phyloP scores from a whole-genome alignment of 2,888 invertebrate species.

The Lithosia quadra region DNA sequence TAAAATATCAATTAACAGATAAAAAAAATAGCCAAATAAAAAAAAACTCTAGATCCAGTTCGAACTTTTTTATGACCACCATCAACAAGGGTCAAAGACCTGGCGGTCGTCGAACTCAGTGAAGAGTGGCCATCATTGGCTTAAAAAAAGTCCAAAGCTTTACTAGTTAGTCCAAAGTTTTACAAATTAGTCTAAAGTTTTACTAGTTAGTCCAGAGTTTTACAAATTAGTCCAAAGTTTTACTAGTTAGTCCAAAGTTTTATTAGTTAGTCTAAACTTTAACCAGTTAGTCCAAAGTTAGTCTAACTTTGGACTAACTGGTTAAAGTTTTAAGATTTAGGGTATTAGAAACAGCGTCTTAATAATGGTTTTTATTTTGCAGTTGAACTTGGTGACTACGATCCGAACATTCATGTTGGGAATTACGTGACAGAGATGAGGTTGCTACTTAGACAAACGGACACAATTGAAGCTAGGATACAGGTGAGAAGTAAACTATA shows the following conservation, averaged over 20 bases:
- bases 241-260: too few relatives aligned
- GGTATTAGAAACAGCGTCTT: background rate
- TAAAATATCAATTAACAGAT: background rate
- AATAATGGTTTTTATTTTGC: constrained; percentile 47
- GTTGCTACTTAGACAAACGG: constrained; percentile 96
- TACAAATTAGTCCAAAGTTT: too few relatives aligned
- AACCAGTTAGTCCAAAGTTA: too few relatives aligned
- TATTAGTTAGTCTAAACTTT: too few relatives aligned
- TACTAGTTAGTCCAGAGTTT: too few relatives aligned
- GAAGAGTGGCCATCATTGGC: background rate
- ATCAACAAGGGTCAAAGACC: background rate
- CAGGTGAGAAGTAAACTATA: constrained; percentile 83
- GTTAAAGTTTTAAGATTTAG: background rate
- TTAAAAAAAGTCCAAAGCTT: too few relatives aligned
- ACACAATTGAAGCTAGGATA: constrained; percentile 96
- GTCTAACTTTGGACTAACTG: too few relatives aligned
- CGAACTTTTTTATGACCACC: background rate
- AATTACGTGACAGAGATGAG: constrained; percentile 97
- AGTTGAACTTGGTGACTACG: constrained; percentile 98
- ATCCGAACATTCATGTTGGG: constrained; percentile 94
- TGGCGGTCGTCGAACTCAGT: background rate
- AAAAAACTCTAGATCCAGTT: background rate
- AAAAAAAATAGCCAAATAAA: background rate
- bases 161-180: too few relatives aligned
- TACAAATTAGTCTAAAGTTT: too few relatives aligned